Conservation (phyloP, 2,888 invertebrate species). For the Sthenelais limicola region DNA sequence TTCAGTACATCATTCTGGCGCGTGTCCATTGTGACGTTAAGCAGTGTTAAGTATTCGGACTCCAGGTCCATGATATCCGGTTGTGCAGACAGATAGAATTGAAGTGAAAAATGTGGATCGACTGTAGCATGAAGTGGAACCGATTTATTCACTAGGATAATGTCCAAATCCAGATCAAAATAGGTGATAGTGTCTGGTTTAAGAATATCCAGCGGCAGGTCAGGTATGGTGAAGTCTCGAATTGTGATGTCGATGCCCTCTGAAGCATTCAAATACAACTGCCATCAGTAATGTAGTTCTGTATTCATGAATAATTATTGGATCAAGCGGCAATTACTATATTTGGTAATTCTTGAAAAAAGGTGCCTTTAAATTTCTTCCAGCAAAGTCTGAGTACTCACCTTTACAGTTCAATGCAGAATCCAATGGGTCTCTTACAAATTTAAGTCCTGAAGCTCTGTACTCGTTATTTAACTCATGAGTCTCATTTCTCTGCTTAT, state of each 20-base stretch:
- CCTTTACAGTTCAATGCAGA: too few species aligned
- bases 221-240: neutral
- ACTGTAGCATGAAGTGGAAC: neutral
- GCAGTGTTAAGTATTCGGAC: neutral
- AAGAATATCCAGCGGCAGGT: neutral
- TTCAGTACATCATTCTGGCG: too few species aligned
- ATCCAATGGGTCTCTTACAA: too few species aligned
- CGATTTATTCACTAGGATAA: neutral
- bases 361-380: too few species aligned
- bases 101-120: neutral
- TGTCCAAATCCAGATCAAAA: slow-evolving; percentile 8
- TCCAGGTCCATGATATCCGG: neutral
- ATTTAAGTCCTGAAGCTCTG: neutral
- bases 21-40: too few species aligned
- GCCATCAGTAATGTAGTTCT: too few species aligned
- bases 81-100: slow-evolving; percentile 7
- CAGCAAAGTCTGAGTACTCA: too few species aligned
- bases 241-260: slow-evolving; percentile 6
- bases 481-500: neutral
- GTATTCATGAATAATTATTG: too few species aligned
- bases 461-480: slow-evolving; percentile 16
- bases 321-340: too few species aligned
- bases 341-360: too few species aligned
- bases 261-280: too few species aligned
- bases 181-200: neutral